phyloP scores from a whole-genome alignment of 2,113 vertebrate genomes.

The Halcyon senegalensis region DNA sequence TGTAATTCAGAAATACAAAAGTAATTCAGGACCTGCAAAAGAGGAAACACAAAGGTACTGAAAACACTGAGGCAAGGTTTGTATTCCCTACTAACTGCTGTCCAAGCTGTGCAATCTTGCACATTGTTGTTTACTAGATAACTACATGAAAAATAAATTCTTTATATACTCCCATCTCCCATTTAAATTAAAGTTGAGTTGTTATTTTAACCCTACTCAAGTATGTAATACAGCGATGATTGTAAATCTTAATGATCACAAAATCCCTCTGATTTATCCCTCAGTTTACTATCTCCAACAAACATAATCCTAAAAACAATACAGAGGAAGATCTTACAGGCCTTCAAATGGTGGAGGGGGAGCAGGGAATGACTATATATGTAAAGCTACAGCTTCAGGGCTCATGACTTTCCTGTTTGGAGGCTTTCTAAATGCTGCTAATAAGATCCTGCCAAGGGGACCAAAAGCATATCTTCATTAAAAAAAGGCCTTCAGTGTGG shows the following conservation, averaged over 20 bases:
- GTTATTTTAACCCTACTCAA: constrained; percentile 65
- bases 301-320: constrained; percentile 63
- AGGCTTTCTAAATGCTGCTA: constrained; percentile 27
- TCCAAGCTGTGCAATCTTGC: not conserved
- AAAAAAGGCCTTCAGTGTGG: not conserved
- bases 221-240: constrained; percentile 45
- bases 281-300: constrained; percentile 36
- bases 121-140: not conserved
- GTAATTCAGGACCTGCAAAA: not conserved
- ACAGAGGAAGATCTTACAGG: constrained; percentile 10
- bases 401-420: constrained; percentile 5
- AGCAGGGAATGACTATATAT: not conserved
- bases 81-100: not conserved
- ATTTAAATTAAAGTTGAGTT: constrained; percentile 39
- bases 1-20: not conserved
- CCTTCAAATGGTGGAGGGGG: not conserved
- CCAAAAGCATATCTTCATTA: not conserved
- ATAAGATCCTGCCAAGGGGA: constrained; percentile 7
- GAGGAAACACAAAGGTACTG: not conserved
- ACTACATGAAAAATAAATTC: not conserved
- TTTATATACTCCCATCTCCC: not conserved
- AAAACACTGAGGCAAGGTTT: not conserved
- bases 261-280: constrained; percentile 48
- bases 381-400: constrained; percentile 46
- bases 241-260: constrained; percentile 47